A percentile compares a stretch with the other conserved stretches of the same genome.
Evolutionary conservation across 2,113 vertebrate genomes (phyloP).

Genomic region (Irena cyanogastra): DNA sequence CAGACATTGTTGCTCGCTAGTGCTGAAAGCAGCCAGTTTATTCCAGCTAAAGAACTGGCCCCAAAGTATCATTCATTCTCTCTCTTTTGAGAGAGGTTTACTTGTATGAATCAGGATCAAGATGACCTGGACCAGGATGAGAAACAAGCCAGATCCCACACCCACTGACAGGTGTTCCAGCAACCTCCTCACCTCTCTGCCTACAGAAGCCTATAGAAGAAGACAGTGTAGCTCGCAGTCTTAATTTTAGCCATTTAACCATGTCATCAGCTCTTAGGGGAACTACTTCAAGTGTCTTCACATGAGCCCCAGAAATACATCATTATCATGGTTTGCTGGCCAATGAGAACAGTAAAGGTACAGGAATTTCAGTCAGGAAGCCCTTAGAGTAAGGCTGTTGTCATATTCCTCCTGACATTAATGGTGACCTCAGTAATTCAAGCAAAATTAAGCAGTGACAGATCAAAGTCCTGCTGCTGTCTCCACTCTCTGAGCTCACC

Average conservation of each 20-base stretch:
- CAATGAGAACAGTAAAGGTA: background rate
- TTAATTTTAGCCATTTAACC: background rate
- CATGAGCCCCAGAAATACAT: background rate
- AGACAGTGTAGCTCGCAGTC: background rate
- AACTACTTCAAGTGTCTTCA: background rate
- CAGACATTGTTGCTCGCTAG: background rate
- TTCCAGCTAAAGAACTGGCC: background rate
- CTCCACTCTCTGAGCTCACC: constrained; percentile 51
- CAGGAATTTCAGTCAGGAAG: constrained; percentile 1
- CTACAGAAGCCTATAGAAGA: background rate
- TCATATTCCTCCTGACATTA: background rate
- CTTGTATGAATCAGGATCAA: background rate
- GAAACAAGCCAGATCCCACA: background rate
- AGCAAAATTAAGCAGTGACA: background rate
- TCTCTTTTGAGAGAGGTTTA: background rate
- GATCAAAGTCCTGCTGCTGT: constrained; percentile 39
- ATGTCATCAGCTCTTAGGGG: background rate
- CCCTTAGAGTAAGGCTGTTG: background rate
- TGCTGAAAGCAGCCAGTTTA: background rate
- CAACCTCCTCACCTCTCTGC: background rate
- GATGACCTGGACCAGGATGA: background rate
- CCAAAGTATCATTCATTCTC: background rate
- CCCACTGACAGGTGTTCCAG: background rate
- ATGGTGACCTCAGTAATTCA: background rate
- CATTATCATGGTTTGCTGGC: background rate